Base-by-base conservation (phyloP, 2,888 invertebrate species). In the Dysmachus trigonus region DNA sequence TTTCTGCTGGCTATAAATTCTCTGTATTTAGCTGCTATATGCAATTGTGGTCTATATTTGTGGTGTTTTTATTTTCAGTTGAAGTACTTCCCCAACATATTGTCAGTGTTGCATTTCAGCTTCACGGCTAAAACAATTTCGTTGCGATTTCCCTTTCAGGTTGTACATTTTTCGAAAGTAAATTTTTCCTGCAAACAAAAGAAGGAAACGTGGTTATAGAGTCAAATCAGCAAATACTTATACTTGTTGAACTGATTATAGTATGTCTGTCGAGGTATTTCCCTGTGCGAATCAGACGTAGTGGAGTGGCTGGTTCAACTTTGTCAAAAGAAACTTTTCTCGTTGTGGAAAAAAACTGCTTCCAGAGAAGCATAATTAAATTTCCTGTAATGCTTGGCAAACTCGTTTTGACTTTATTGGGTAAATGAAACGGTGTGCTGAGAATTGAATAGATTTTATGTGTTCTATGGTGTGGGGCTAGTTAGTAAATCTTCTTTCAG, bases 21-120 rank as follows among this genome's bases (percentile, higher is more conserved):
- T 35, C 30, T 6, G 47, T 51, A 51, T 79, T 79, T 38, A 51
- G 47, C 79, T 47, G 30, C 47, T 51, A 30, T 76, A 38, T 79
- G 51, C 30, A 18, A 79, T 47, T 51, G 47, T n/a, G 47, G 47
- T 79, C 1, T 79, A 51, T 47, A 79, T 51, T 41, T 47, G 22
- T 22, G 47, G 51, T 30, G 18, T 18, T 47, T 79, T 79, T 51
- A 31, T 79, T 79, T 79, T 47, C 51, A 27, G 47, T 51, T 79
- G 79, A 79, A 79, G 47, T 79, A 79, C 51, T 79, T 79, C 31
- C 27, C 30, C 27, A 79, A 27, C 79, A 79, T 79, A 47, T 79
- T 79, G 76, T 76, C 51, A 51, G 79, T 79, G 51, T 27, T 47
- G 31, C 79, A 15, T 79, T 79, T 35, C 76, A 38, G 18, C n/a